These are phyloP conservation scores for Criorhina ranunculi DNA, from an alignment of 2,888 invertebrate genomes.

Conservation along the genomic window DNA sequence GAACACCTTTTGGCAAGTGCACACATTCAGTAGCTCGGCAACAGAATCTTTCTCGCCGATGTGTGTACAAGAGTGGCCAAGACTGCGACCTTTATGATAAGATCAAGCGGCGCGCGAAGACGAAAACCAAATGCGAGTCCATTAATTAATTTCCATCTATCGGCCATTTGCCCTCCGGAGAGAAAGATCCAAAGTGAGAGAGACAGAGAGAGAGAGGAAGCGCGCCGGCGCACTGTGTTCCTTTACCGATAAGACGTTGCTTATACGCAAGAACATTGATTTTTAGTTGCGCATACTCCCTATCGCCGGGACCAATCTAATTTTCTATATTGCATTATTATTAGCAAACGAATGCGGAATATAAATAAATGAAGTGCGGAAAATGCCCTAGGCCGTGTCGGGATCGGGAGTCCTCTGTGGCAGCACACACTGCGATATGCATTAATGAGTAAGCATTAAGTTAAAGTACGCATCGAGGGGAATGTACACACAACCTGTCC, in stretches of 20 bases:
- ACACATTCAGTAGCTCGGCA: constrained; percentile 42
- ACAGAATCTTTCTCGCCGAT: constrained; percentile 24
- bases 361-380: constrained; percentile 76
- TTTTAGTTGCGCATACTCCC: constrained; percentile 62
- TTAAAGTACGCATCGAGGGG: constrained; percentile 12
- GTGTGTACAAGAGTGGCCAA: constrained; percentile 30
- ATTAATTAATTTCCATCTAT: constrained; percentile 76
- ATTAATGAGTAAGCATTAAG: constrained; percentile 74
- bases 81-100: constrained; percentile 76
- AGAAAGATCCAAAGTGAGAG: constrained; percentile 18
- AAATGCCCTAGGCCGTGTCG: constrained; percentile 58
- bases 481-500: constrained; percentile 30
- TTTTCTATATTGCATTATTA: constrained; percentile 75
- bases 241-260: constrained; percentile 64
- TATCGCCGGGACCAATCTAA: constrained; percentile 70
- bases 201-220: constrained; percentile 17
- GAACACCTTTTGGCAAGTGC: constrained; percentile 72
- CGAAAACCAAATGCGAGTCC: constrained; percentile 71
- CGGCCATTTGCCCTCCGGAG: constrained; percentile 66
- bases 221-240: constrained; percentile 10
- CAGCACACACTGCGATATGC: constrained; percentile 39
- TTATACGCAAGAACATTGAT: constrained; percentile 70
- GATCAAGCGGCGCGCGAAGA: constrained; percentile 69
- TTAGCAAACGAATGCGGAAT: constrained; percentile 76
- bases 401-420: neutral